phyloP scores from a whole-genome alignment of 2,888 invertebrate species.

The Sturmia bella region DNA sequence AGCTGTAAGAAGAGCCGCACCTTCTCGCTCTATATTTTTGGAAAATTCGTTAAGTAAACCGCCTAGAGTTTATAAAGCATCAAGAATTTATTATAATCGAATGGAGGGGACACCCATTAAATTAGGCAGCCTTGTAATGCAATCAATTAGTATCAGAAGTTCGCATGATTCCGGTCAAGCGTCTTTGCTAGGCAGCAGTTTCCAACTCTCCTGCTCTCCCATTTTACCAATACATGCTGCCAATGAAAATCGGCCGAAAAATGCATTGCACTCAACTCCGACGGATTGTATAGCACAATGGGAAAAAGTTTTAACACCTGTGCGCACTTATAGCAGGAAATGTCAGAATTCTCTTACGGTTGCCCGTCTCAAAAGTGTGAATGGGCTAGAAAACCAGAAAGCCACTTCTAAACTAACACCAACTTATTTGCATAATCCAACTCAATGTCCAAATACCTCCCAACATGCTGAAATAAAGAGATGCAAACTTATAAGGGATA shows the following conservation, averaged over 20 bases:
- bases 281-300: conserved; percentile 68
- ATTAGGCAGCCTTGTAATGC: conserved; percentile 50
- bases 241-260: neutral
- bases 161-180: neutral
- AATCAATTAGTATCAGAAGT: neutral
- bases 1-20: conserved; percentile 59
- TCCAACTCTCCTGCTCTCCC: conserved; percentile 51
- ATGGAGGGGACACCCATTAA: conserved; percentile 57
- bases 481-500: conserved; percentile 76
- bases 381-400: conserved; percentile 19
- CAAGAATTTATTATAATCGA: conserved; percentile 63
- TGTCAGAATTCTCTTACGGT: conserved; percentile 15
- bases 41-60: conserved; percentile 40
- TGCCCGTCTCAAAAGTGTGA: neutral
- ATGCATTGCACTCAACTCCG: neutral
- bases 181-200: conserved; percentile 49
- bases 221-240: neutral
- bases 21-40: conserved; percentile 14
- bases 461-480: conserved; percentile 72
- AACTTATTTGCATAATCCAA: conserved; percentile 69
- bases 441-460: conserved; percentile 68
- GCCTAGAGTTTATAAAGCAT: conserved; percentile 42
- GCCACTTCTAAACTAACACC: conserved; percentile 40
- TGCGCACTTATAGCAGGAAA: conserved; percentile 75
- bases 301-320: conserved; percentile 74